Conservation (phyloP, 2,888 invertebrate genomes). For the Steinernema hermaphroditum region DNA sequence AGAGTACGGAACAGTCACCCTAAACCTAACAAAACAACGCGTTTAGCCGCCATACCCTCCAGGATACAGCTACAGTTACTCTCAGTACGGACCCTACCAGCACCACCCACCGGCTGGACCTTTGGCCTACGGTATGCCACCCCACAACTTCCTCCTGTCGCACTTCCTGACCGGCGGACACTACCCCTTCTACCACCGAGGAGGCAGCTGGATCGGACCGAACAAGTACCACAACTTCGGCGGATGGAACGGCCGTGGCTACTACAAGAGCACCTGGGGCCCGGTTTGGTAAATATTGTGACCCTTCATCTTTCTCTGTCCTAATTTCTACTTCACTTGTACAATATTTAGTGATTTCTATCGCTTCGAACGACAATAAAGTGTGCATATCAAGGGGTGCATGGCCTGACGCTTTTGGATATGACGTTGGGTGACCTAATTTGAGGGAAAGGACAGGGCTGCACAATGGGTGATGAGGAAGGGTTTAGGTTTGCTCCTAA, state of each 20-base stretch:
- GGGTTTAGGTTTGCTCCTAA: no score
- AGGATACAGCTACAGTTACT: constrained; percentile 37
- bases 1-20: background rate
- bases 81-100: constrained; percentile 32
- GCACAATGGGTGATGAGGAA: no score
- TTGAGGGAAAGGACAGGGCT: no score
- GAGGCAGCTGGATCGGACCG: constrained; percentile 41
- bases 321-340: no score
- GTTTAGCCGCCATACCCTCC: constrained; percentile 32
- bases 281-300: constrained; percentile 56
- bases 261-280: constrained; percentile 51
- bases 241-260: constrained; percentile 47
- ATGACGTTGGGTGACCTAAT: no score
- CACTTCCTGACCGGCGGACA: constrained; percentile 45
- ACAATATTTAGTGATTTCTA: no score
- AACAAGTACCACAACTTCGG: constrained; percentile 55
- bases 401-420: no score
- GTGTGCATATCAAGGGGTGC: no score
- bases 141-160: constrained; percentile 41
- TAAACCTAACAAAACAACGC: background rate
- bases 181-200: constrained; percentile 33
- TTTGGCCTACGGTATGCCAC: constrained; percentile 42
- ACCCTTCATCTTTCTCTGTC: background rate
- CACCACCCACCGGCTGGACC: constrained; percentile 30
- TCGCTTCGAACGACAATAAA: no score